phyloP scores from a whole-genome alignment of 2,113 vertebrate species.

The Corythoichthys haematopterus region DNA sequence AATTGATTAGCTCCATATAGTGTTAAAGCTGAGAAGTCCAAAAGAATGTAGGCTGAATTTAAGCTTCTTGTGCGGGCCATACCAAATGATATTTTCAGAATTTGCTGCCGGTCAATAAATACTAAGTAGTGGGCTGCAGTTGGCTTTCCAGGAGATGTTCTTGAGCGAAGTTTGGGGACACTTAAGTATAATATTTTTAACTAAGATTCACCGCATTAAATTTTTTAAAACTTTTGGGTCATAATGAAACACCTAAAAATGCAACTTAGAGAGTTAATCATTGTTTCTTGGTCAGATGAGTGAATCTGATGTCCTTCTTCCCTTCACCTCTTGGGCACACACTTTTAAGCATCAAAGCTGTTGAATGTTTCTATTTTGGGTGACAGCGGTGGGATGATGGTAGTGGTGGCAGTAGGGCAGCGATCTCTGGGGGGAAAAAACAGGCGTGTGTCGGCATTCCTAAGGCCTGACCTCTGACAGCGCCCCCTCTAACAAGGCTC shows the following conservation, averaged over 20 bases:
- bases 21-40: no score
- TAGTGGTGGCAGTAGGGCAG: conserved; percentile 26
- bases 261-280: background rate
- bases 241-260: background rate
- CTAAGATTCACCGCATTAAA: background rate
- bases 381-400: conserved; percentile 65
- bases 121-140: no score
- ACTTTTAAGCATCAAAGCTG: conserved; percentile 24
- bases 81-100: no score
- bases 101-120: no score
- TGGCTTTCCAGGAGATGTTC: background rate
- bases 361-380: conserved; percentile 84
- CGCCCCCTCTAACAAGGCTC: conserved; percentile 84
- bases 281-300: background rate
- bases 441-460: conserved; percentile 83
- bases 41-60: no score
- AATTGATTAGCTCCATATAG: no score
- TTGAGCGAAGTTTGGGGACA: background rate
- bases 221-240: background rate
- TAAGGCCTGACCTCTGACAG: conserved; percentile 86
- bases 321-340: background rate
- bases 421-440: conserved; percentile 77
- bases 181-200: background rate
- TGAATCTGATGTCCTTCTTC: background rate
- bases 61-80: no score